phyloP scores from a whole-genome alignment of 2,797 vertebrate genomes.

The Sebastes itinus region DNA sequence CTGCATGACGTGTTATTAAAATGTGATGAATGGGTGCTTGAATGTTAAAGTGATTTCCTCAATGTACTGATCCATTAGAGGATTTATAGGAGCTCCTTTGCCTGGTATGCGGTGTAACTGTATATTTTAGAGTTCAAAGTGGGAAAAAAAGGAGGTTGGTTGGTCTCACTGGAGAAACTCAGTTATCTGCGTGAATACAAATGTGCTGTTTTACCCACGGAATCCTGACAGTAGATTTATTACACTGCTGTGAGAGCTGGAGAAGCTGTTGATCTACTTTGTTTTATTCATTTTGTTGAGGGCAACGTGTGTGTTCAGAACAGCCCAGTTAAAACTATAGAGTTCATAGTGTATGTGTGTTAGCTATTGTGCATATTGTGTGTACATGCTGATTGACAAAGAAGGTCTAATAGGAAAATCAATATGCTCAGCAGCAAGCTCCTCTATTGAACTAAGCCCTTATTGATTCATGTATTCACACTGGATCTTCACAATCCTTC shows the following conservation, averaged over 20 bases:
- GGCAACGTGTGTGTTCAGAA: not conserved
- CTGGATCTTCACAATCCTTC: not conserved
- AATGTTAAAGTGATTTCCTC: not conserved
- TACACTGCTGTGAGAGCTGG: not conserved
- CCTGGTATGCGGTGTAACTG: slow-evolving; percentile 1
- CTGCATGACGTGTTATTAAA: slow-evolving; percentile 21
- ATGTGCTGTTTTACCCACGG: not conserved
- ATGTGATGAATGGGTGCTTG: slow-evolving; percentile 20
- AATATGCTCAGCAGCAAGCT: not conserved
- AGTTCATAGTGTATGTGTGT: not conserved
- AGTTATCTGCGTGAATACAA: slow-evolving; percentile 22
- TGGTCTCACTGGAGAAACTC: slow-evolving; percentile 26
- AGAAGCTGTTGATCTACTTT: slow-evolving; percentile 14
- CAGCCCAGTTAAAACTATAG: not conserved
- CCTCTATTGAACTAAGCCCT: not conserved
- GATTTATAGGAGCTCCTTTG: not conserved
- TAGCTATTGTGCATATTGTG: not conserved
- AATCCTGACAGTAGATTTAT: slow-evolving; percentile 30
- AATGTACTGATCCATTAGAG: not conserved
- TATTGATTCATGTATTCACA: slow-evolving; percentile 17
- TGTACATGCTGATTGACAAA: not conserved
- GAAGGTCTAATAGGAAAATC: slow-evolving; percentile 13
- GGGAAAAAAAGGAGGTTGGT: not conserved
- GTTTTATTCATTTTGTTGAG: not conserved
- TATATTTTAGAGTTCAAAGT: slow-evolving; percentile 14